Evolutionary conservation across 2,113 vertebrate species (phyloP).

Genomic region (Rynchops niger): DNA sequence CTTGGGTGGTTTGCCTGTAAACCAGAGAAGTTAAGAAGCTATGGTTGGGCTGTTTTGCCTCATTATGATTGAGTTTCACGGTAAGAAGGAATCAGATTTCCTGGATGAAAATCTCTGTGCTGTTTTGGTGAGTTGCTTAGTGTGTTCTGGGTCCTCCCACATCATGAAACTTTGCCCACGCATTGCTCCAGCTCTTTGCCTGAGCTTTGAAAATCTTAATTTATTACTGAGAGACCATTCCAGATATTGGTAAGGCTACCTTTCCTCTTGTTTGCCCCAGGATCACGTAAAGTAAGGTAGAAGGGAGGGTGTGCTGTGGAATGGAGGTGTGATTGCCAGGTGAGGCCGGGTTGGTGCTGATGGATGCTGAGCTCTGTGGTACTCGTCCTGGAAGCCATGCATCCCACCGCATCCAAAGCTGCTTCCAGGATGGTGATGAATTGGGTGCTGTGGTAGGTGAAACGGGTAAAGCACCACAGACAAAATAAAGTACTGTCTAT

Average conservation of each 20-base stretch:
- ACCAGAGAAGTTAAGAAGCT: neutral
- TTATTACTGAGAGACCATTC: neutral
- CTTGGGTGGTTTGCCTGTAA: neutral
- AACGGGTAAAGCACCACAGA: neutral
- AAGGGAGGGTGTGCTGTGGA: neutral
- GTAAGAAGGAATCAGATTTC: neutral
- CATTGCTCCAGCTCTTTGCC: neutral
- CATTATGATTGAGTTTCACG: neutral
- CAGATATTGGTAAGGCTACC: neutral
- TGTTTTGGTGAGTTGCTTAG: fast-evolving
- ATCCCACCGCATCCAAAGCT: neutral
- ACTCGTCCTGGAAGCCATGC: neutral
- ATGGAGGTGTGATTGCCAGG: neutral
- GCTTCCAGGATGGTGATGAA: neutral
- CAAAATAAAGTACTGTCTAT: neutral
- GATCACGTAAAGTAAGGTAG: neutral
- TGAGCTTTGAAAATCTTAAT: neutral
- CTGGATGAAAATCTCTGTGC: neutral
- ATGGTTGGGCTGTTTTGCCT: neutral
- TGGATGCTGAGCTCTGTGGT: fast-evolving
- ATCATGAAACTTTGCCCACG: fast-evolving
- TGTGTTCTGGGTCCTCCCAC: neutral
- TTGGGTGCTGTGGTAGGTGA: neutral
- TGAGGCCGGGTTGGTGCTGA: fast-evolving
- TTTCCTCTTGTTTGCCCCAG: neutral